These are phyloP conservation scores for Prunella himalayana DNA, from an alignment of 2,113 vertebrate genomes.

Conservation along the genomic window DNA sequence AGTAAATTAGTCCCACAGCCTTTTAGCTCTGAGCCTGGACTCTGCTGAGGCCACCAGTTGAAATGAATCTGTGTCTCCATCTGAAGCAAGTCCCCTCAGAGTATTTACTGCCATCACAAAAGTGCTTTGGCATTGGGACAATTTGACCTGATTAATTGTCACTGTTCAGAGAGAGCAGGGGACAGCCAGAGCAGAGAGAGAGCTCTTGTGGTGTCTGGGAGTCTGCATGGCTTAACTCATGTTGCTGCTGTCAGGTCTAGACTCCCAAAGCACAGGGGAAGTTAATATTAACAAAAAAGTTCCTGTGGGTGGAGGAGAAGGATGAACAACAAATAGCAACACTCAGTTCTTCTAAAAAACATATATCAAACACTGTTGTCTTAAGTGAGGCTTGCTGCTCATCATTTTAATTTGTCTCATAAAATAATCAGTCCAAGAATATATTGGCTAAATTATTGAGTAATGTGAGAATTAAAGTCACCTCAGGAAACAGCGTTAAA, in stretches of 20 bases:
- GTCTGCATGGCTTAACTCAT: background rate
- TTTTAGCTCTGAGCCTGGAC: background rate
- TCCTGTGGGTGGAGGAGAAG: background rate
- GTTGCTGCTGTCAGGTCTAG: background rate
- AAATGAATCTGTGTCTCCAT: background rate
- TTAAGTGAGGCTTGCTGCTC: background rate
- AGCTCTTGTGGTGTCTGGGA: background rate
- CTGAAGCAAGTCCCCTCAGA: background rate
- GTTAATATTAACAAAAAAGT: background rate
- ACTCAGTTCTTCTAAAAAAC: background rate
- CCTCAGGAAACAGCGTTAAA: background rate
- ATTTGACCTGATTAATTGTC: conserved; percentile 17
- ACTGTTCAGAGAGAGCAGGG: background rate
- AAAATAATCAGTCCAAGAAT: background rate
- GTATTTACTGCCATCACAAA: conserved; percentile 4
- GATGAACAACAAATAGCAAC: background rate
- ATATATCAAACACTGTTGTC: background rate
- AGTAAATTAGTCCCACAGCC: background rate
- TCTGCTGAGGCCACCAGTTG: background rate
- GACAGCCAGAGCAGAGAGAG: background rate
- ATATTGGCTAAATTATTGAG: background rate
- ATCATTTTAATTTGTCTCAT: background rate
- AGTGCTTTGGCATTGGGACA: background rate
- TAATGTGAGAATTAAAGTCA: background rate
- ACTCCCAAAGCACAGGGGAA: background rate